A percentile compares a stretch with the other conserved stretches of the same genome.
Evolutionary conservation across 2,113 vertebrate species (phyloP).

Genomic region (Setophaga coronata): DNA sequence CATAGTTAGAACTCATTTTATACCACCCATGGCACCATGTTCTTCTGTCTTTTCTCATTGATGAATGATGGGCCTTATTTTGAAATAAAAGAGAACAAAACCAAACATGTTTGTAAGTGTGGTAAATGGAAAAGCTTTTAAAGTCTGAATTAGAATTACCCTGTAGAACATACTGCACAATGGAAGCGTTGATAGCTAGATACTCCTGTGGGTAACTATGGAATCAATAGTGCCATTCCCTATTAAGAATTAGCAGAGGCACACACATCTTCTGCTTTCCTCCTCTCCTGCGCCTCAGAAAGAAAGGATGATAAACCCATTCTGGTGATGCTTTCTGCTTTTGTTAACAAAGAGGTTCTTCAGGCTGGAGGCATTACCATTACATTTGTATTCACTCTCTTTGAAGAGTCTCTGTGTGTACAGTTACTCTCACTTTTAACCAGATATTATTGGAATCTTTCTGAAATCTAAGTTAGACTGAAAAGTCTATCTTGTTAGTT

Average conservation of each 20-base stretch:
- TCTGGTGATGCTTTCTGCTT: background rate
- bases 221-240: rapidly evolving
- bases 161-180: background rate
- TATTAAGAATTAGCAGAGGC: background rate
- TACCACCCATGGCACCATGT: background rate
- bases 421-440: background rate
- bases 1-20: background rate
- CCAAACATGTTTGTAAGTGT: background rate
- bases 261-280: background rate
- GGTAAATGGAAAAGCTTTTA: background rate
- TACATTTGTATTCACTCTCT: background rate
- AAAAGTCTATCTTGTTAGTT: background rate
- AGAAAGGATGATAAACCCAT: background rate
- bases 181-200: background rate
- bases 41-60: background rate
- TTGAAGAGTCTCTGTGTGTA: background rate
- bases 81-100: background rate
- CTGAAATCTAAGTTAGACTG: background rate
- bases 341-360: background rate
- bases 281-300: background rate
- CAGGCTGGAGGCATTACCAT: background rate
- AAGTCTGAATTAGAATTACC: background rate
- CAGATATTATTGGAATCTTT: background rate
- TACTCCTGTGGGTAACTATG: background rate
- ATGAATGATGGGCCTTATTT: background rate